These are phyloP conservation scores for Cyclura pinguis DNA, from an alignment of 2,797 vertebrate genomes.

Conservation along the genomic window DNA sequence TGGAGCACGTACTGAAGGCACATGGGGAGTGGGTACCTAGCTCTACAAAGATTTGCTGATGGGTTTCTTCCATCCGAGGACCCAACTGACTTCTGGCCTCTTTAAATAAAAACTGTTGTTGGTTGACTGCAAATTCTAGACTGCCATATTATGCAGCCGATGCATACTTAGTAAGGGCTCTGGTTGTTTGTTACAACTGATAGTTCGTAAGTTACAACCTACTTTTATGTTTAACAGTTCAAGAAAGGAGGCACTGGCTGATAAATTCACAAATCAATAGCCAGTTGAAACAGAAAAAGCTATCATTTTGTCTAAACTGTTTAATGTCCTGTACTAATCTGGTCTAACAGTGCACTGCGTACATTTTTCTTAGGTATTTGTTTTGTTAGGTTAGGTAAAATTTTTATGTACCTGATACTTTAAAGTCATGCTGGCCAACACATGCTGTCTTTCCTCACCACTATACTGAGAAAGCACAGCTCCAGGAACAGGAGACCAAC, in stretches of 20 bases:
- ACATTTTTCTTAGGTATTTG: not conserved
- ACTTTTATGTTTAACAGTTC: not conserved
- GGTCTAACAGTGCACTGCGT: not conserved
- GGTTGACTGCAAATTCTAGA: no score
- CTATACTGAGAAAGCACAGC: not conserved
- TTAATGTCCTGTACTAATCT: not conserved
- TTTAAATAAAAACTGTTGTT: not conserved
- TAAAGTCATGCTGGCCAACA: not conserved
- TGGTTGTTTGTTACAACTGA: not conserved
- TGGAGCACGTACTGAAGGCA: no score
- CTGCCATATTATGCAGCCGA: not conserved
- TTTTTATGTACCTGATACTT: not conserved
- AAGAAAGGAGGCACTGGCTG: not conserved
- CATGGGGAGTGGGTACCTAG: no score
- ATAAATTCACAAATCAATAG: not conserved
- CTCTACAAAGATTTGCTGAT: no score
- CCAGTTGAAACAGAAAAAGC: not conserved
- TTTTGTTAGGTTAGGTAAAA: not conserved
- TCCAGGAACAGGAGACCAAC: not conserved
- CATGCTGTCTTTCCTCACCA: not conserved
- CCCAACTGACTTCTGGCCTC: not conserved
- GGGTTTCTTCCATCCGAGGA: not conserved
- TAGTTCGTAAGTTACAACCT: no score
- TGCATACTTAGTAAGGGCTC: not conserved
- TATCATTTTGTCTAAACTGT: not conserved